Evolutionary conservation across 1,140 invertebrate species (phyloP).

Genomic region (Brachionus koreanus): DNA sequence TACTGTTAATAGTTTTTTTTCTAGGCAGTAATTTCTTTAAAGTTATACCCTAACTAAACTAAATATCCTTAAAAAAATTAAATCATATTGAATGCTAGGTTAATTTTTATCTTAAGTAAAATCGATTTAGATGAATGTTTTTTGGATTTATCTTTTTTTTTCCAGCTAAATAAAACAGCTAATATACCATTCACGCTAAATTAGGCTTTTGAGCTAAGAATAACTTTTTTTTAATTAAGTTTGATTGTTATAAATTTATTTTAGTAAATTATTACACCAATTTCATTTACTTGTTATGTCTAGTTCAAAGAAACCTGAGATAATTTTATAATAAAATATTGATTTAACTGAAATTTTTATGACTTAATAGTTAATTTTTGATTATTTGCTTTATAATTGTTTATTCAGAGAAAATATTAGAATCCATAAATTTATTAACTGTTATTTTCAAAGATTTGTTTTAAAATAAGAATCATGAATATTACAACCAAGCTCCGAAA

Average conservation of each 20-base stretch:
- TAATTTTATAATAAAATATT: not conserved
- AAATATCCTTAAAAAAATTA: not conserved
- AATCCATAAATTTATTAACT: not conserved
- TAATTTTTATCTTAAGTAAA: not conserved
- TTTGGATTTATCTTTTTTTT: not conserved
- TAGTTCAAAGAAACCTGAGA: not conserved
- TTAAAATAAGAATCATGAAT: not conserved
- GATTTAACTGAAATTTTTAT: not conserved
- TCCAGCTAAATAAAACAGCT: not conserved
- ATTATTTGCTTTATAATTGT: not conserved
- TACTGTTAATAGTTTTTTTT: not conserved
- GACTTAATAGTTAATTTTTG: not conserved
- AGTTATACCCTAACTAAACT: not conserved
- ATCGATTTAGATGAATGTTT: not conserved
- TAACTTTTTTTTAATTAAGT: not conserved
- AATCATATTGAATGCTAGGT: not conserved
- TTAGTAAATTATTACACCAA: not conserved
- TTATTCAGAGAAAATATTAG: not conserved
- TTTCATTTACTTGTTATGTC: not conserved
- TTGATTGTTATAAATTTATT: not conserved
- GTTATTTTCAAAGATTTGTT: not conserved
- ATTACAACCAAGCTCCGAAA: not conserved
- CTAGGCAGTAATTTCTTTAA: not conserved
- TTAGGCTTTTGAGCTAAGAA: not conserved
- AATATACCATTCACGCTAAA: not conserved